Base-by-base conservation (phyloP, 2,888 invertebrate species). In the Tetramorium bicarinatum region DNA sequence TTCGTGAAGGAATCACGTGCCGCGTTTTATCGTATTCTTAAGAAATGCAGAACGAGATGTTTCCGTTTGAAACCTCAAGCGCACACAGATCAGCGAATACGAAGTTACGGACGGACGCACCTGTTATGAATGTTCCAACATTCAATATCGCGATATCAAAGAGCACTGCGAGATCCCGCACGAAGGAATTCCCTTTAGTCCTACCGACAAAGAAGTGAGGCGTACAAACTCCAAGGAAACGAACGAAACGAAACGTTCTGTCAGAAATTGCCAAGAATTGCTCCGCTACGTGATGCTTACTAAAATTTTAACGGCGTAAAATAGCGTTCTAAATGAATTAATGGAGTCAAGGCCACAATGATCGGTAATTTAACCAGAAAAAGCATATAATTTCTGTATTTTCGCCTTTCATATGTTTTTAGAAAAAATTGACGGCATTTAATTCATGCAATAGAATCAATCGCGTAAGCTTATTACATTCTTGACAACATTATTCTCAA, bases 141-240 rank as follows among this genome's bases (percentile, higher is more conserved):
- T 90, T 90, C 90, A 90, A 90, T 90, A 90, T 90, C 86, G 85
- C 84, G 87, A 90, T 90, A 90, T 90, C 90, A 90, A 90, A 90
- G 90, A 87, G 89, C 86, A 82, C 34, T 34, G 88, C 64, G 82
- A 87, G 85, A 90, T 41, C 85, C 82, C 84, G 76, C 56, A 71
- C 64, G 25, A 64, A 85, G 86, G 83, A 85, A 89, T 89, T 88
- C 79, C 87, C 86, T 84, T 77, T 83, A 74, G 82, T 82, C 79
- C 59, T 84, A 67, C 61, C 75, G 49, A 81, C 88, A 84, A 87
- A 88, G 90, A 87, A 88, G 80, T 82, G 76, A 75, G 47, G 61
- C 83, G 80, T 59, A 71, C 62, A 82, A 88, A 89, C 79, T 88
- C 83, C 81, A 54, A 64, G 88, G 85, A 86, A 90, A 86, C 83